These are phyloP conservation scores for Steinernema hermaphroditum DNA, from an alignment of 2,888 invertebrate species.

Conservation along the genomic window DNA sequence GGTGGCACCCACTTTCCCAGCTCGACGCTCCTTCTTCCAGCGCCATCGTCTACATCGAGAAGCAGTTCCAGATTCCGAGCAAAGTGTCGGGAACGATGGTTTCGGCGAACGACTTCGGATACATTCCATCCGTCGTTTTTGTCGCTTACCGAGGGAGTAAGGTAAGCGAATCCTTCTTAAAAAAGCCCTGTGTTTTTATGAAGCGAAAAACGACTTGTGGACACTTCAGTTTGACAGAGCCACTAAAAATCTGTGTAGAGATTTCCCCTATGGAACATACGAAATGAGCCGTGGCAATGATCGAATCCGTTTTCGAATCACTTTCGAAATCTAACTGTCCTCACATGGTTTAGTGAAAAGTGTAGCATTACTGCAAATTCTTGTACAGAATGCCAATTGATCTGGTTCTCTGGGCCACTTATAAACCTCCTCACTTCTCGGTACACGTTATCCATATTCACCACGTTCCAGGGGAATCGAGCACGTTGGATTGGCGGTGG, in stretches of 20 bases:
- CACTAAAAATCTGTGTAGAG: too few species aligned
- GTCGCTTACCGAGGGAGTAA: slow-evolving; percentile 64
- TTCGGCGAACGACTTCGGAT: slow-evolving; percentile 66
- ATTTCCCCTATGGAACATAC: too few species aligned
- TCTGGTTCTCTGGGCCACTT: too few species aligned
- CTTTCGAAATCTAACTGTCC: too few species aligned
- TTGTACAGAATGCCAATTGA: too few species aligned
- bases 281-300: too few species aligned
- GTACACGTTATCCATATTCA: too few species aligned
- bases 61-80: slow-evolving; percentile 66
- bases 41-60: slow-evolving; percentile 65
- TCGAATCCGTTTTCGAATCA: too few species aligned
- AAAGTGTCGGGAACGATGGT: slow-evolving; percentile 64
- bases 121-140: slow-evolving; percentile 63
- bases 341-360: too few species aligned
- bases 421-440: too few species aligned
- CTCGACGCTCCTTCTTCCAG: slow-evolving; percentile 52
- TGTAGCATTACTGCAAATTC: too few species aligned
- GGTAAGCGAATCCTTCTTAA: slow-evolving; percentile 35
- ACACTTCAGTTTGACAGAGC: neutral
- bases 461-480: slow-evolving; percentile 56
- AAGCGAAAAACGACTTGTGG: neutral
- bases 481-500: slow-evolving; percentile 66
- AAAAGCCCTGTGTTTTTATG: neutral
- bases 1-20: neutral